These are phyloP conservation scores for Leucozona laternaria DNA, from an alignment of 2,888 invertebrate genomes.

Conservation along the genomic window DNA sequence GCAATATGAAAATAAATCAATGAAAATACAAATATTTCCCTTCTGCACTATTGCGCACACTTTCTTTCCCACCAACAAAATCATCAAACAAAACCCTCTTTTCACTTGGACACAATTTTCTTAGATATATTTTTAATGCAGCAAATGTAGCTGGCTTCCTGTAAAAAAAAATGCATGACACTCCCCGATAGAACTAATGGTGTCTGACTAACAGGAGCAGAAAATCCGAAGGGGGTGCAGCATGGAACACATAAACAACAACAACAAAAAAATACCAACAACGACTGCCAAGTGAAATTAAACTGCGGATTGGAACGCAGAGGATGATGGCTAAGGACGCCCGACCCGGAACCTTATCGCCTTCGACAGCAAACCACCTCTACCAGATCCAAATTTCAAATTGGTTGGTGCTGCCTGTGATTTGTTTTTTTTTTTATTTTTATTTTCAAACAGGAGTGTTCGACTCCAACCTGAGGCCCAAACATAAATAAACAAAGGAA, in stretches of 20 bases:
- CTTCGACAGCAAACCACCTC: constrained; percentile 23
- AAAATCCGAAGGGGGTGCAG: constrained; percentile 31
- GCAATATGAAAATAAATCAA: constrained; percentile 12
- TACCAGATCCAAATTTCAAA: constrained; percentile 31
- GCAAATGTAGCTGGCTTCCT: constrained; percentile 13
- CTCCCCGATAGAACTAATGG: background rate
- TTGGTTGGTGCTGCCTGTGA: constrained; percentile 16
- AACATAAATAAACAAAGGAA: constrained; percentile 56
- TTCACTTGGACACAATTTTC: background rate
- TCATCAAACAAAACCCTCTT: background rate
- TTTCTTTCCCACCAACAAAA: background rate
- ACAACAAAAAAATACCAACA: background rate
- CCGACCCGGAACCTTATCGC: background rate
- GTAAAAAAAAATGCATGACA: constrained; percentile 7
- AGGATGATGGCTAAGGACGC: constrained; percentile 33
- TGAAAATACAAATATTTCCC: background rate
- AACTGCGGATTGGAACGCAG: constrained; percentile 60
- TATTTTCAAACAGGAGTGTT: background rate
- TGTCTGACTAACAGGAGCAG: background rate
- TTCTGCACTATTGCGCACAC: background rate
- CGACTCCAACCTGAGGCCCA: constrained; percentile 16
- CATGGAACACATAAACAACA: background rate
- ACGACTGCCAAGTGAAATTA: constrained; percentile 4
- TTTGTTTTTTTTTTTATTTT: background rate
- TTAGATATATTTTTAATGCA: constrained; percentile 3